Conservation (phyloP, 1,140 invertebrate species). For the Neomicropteryx cornuta region DNA sequence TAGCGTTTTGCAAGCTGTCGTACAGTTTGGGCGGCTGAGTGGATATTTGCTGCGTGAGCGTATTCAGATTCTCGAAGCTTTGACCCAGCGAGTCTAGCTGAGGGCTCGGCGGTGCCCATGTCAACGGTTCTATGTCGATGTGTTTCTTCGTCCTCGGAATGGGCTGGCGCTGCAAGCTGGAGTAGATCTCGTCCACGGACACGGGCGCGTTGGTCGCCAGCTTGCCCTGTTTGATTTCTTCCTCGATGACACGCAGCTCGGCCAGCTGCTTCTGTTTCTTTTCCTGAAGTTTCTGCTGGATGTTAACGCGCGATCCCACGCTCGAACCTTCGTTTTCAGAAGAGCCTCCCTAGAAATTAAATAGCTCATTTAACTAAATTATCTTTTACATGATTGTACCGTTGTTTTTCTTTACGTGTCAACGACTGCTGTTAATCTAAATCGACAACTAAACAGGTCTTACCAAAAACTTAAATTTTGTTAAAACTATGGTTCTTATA, state of each 20-base stretch:
- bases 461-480: too few species aligned
- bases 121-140: conserved; percentile 33
- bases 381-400: conserved; percentile 1
- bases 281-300: conserved; percentile 76
- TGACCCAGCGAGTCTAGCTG: conserved; percentile 14
- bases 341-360: conserved; percentile 38
- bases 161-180: conserved; percentile 42
- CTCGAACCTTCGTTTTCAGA: conserved; percentile 63
- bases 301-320: conserved; percentile 67
- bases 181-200: conserved; percentile 38
- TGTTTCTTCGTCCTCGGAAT: conserved; percentile 46
- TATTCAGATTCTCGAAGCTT: conserved; percentile 15
- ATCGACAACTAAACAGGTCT: too few species aligned
- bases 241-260: conserved; percentile 70
- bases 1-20: conserved; percentile 16
- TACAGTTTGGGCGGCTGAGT: conserved; percentile 32
- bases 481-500: too few species aligned
- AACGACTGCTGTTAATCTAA: neutral
- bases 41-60: conserved; percentile 14
- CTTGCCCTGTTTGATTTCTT: conserved; percentile 79
- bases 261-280: conserved; percentile 82
- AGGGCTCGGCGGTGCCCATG: conserved; percentile 21
- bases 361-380: conserved; percentile 11
- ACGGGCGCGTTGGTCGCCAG: conserved; percentile 41
- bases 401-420: too few species aligned